Evolutionary conservation across 2,113 vertebrate genomes (phyloP), one percentile per base, ranked within the genome.

Genomic region (Eolophus roseicapilla): DNA sequence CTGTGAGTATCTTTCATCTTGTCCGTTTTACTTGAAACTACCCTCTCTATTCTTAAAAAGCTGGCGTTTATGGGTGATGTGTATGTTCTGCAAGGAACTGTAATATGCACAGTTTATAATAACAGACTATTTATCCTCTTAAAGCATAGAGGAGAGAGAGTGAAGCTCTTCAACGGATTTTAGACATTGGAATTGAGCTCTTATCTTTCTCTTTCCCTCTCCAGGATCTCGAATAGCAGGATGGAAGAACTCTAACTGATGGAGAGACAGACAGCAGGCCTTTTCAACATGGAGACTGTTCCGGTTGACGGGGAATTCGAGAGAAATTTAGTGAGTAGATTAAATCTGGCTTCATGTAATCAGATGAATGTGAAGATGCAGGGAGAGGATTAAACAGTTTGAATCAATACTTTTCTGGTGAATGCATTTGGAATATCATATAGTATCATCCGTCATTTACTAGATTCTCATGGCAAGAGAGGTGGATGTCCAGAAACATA

Each of bases 311-410:
- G 94, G 93, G 98, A 98, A 46, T 85, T 95, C 79, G 98, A 98
- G 50, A 97, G 92, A 96, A 96, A 91, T 96, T 97, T 62, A 93
- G 98, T 98, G 87, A 98, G 98, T 98, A 96, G 63, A 88, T 95
- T 62, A 69, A 86, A 62, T 49, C 24, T 44, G 52, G 14, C 19
- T 52, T 85, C n/a, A 11, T 57, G 21, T 82, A 37, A 50, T 67
- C 28, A 88, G 50, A 62, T 43, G 29, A 60, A 90, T 4, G 9
- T 57, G 52, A 84, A 75, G 24, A 25, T 79, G 6, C 9, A 52
- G 19, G n/a, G 47, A 79, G 13, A 44, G 12, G 6, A 17, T 82
- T 89, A 79, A 87, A 82, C 2, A 0, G 8, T 24, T 75, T 78
- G 31, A 83, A 43, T 53, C 28, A 8, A 14, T 63, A 13, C 12